A percentile compares a stretch with the other conserved stretches of the same genome.
These are phyloP conservation scores for Hemistola chrysoprasaria DNA, from an alignment of 2,888 invertebrate genomes.

Conservation along the genomic window DNA sequence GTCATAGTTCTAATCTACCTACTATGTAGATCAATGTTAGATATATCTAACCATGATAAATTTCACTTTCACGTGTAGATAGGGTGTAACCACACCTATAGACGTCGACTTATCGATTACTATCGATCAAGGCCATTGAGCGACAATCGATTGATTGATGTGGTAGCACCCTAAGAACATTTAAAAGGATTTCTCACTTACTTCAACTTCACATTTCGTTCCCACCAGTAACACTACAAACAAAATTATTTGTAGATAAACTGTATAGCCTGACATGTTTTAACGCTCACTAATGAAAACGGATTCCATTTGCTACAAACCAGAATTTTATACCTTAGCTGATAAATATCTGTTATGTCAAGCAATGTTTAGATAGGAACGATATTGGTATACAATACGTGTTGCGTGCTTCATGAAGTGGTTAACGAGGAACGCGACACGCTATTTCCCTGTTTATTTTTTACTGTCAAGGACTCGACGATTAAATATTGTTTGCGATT, in stretches of 20 bases:
- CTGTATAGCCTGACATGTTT: conserved; percentile 9
- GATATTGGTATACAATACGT: conserved; percentile 22
- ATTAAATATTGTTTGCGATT: no score
- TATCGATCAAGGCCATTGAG: no score
- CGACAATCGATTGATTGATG: no score
- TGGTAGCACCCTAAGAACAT: no score
- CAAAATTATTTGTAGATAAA: conserved; percentile 9
- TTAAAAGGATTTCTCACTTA: no score
- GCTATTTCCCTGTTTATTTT: conserved; percentile 20
- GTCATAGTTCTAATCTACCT: no score
- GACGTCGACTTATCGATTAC: no score
- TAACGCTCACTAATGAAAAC: conserved; percentile 3
- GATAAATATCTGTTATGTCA: conserved; percentile 46
- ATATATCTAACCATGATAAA: no score
- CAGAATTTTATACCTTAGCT: conserved; percentile 40
- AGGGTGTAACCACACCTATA: no score
- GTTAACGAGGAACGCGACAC: conserved; percentile 21
- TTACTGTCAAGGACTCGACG: conserved; percentile 14
- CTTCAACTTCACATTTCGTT: not conserved
- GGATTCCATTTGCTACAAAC: not conserved
- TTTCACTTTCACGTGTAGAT: no score
- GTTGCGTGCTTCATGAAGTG: conserved; percentile 20
- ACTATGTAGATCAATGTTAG: no score
- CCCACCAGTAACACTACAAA: conserved; percentile 4
- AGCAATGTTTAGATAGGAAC: conserved; percentile 25